phyloP scores from a whole-genome alignment of 2,888 invertebrate species.

The Ethmia dodecea region DNA sequence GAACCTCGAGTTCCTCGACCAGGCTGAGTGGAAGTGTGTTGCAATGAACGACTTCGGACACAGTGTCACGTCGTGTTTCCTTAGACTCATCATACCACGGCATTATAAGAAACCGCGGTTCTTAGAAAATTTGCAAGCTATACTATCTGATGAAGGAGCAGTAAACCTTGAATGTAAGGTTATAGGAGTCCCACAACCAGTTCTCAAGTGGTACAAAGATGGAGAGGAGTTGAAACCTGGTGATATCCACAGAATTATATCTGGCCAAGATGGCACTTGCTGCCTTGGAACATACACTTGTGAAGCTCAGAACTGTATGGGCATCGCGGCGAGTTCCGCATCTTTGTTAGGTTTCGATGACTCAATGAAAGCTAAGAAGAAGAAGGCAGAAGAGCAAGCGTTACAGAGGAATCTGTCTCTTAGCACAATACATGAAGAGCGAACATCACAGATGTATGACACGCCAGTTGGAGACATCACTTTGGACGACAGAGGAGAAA shows the following conservation, averaged over 20 bases:
- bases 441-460: slow-evolving; percentile 92
- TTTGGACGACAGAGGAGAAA: slow-evolving; percentile 88
- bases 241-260: slow-evolving; percentile 93
- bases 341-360: slow-evolving; percentile 93
- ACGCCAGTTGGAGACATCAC: slow-evolving; percentile 88
- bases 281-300: slow-evolving; percentile 94
- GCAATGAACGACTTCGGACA: slow-evolving; percentile 94
- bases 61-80: slow-evolving; percentile 90
- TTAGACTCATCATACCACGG: slow-evolving; percentile 89
- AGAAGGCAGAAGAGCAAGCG: slow-evolving; percentile 66
- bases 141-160: slow-evolving; percentile 91
- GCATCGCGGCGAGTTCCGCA: slow-evolving; percentile 91
- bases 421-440: slow-evolving; percentile 93
- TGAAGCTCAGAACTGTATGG: slow-evolving; percentile 95
- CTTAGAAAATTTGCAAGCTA: slow-evolving; percentile 89
- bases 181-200: slow-evolving; percentile 92
- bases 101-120: slow-evolving; percentile 94
- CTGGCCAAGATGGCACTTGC: slow-evolving; percentile 93
- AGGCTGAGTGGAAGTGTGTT: slow-evolving; percentile 95
- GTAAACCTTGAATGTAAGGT: slow-evolving; percentile 96
- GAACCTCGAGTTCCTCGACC: slow-evolving; percentile 88
- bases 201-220: slow-evolving; percentile 95
- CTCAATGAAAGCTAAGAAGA: slow-evolving; percentile 75
- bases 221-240: slow-evolving; percentile 93
- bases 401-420: slow-evolving; percentile 88